Conservation (phyloP, 1,140 invertebrate genomes). For the Drosophila bocqueti region DNA sequence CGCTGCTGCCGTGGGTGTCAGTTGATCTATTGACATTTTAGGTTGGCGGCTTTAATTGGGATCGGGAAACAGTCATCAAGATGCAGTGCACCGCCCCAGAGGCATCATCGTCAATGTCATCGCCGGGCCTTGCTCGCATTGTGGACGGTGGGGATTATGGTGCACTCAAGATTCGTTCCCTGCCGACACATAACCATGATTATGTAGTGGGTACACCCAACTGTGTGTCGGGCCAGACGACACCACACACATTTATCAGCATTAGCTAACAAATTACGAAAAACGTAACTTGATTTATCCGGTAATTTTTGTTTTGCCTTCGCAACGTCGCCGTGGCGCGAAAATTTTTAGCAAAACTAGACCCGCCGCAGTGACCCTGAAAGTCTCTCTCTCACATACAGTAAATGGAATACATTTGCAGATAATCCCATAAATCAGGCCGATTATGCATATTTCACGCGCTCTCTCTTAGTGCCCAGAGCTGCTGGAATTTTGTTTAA, state of each 20-base stretch:
- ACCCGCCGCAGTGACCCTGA: constrained; percentile 58
- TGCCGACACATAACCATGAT: constrained; percentile 2
- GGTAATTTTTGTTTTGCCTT: constrained; percentile 72
- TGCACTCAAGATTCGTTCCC: constrained; percentile 33
- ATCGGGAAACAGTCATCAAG: constrained; percentile 44
- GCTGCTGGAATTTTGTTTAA: constrained; percentile 39
- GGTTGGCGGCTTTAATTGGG: constrained; percentile 62
- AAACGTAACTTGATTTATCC: constrained; percentile 85
- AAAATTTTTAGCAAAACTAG: constrained; percentile 44
- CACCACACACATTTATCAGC: constrained; percentile 77
- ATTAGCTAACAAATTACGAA: constrained; percentile 84
- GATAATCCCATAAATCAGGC: constrained; percentile 29
- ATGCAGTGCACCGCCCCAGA: constrained; percentile 23
- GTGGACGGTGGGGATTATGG: constrained; percentile 12
- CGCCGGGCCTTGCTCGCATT: constrained; percentile 17
- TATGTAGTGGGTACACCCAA: constrained; percentile 54
- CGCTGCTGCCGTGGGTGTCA: constrained; percentile 36
- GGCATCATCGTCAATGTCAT: constrained; percentile 35
- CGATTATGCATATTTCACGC: constrained; percentile 31
- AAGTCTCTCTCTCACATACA: constrained; percentile 46
- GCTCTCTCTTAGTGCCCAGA: not conserved
- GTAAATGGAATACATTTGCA: constrained; percentile 22
- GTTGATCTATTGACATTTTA: constrained; percentile 77
- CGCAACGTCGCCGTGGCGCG: constrained; percentile 20
- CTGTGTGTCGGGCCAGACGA: constrained; percentile 50